Percentiles rank a stretch among this genome's conserved stretches.
Evolutionary conservation across 2,797 vertebrate species (phyloP).

Genomic region (Schizopygopsis malacanthus): DNA sequence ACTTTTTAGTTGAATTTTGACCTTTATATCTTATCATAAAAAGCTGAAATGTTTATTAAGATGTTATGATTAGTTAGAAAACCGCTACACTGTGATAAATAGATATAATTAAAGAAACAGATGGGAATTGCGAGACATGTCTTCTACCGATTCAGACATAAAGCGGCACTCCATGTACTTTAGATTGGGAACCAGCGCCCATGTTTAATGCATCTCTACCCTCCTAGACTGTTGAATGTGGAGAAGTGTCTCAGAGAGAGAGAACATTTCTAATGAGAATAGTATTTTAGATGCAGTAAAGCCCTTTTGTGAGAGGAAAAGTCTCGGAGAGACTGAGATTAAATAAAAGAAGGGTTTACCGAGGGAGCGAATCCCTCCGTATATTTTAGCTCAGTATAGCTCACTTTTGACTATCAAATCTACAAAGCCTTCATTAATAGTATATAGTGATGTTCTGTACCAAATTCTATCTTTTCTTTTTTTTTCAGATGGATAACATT

Average conservation of each 20-base stretch:
- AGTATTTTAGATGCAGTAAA: constrained; percentile 54
- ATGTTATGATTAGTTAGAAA: constrained; percentile 14
- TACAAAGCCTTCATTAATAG: constrained; percentile 46
- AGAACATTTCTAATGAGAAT: constrained; percentile 52
- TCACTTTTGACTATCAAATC: constrained; percentile 48
- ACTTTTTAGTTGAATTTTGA: neutral
- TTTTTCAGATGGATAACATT: constrained; percentile 42
- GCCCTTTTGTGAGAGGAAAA: constrained; percentile 35
- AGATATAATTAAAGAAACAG: constrained; percentile 27
- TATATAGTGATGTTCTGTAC: constrained; percentile 27
- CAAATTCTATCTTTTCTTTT: constrained; percentile 36
- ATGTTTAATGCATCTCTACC: constrained; percentile 52
- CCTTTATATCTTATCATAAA: neutral
- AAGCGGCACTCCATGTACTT: constrained; percentile 16
- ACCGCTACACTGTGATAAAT: constrained; percentile 25
- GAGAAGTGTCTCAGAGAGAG: constrained; percentile 30
- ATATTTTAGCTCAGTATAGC: constrained; percentile 41
- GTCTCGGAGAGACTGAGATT: constrained; percentile 11
- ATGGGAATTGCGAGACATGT: constrained; percentile 12
- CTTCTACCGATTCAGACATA: constrained; percentile 24
- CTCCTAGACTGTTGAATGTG: constrained; percentile 35
- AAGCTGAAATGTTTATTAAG: constrained; percentile 21
- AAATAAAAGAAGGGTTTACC: constrained; percentile 36
- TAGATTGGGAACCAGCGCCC: constrained; percentile 34
- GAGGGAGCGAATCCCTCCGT: constrained; percentile 29